A percentile compares a stretch with the other conserved stretches of the same genome.
phyloP scores from a whole-genome alignment of 2,888 invertebrate genomes.

The Drosophila acutilabella region DNA sequence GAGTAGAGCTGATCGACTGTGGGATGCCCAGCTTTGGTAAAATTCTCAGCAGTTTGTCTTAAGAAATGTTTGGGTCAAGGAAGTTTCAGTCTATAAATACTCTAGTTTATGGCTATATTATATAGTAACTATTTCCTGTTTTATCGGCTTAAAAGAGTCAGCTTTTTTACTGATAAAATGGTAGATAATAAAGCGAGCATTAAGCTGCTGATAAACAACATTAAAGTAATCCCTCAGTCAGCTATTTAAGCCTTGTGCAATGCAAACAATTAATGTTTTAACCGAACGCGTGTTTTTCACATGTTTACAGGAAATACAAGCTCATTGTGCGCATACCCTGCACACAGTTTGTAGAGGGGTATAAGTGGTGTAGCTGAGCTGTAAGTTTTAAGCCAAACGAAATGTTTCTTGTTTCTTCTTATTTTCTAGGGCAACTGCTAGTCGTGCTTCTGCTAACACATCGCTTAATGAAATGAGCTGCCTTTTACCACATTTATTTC shows the following conservation, averaged over 20 bases:
- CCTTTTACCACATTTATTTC: slow-evolving; percentile 32
- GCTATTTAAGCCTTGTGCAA: slow-evolving; percentile 23
- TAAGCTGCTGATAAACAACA: slow-evolving; percentile 27
- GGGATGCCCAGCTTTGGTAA: too few relatives aligned
- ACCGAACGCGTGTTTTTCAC: slow-evolving; percentile 29
- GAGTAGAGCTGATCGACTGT: too few relatives aligned
- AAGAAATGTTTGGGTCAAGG: too few relatives aligned
- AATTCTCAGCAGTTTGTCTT: too few relatives aligned
- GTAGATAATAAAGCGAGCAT: slow-evolving; percentile 7
- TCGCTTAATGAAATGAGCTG: slow-evolving; percentile 17
- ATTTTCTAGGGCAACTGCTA: not conserved
- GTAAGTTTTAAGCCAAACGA: not conserved
- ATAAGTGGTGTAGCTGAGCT: not conserved
- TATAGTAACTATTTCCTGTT: not conserved
- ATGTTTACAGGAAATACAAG: slow-evolving; percentile 35
- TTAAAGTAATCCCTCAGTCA: slow-evolving; percentile 21
- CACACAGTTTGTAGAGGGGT: not conserved
- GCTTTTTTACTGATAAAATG: not conserved
- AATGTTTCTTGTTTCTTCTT: not conserved
- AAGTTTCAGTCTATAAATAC: too few relatives aligned
- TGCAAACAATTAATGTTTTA: slow-evolving; percentile 27
- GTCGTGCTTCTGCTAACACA: not conserved
- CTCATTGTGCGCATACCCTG: not conserved
- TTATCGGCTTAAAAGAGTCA: not conserved
- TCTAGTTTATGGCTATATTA: not conserved